Evolutionary conservation across 2,113 vertebrate species (phyloP).

Genomic region (Todiramphus saurophagus): DNA sequence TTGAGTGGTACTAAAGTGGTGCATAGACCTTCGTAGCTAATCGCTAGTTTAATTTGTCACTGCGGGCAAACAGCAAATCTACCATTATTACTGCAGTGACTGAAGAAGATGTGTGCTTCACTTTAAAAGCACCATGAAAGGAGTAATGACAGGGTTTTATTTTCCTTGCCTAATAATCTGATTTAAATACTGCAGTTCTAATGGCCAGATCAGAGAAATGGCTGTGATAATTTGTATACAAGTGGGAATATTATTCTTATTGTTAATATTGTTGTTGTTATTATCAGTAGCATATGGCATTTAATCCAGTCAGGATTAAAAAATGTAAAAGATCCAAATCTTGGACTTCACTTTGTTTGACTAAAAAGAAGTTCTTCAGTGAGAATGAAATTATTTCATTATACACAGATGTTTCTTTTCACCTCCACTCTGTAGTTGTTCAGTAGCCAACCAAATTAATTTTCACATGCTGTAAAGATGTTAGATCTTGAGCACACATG

Average conservation of each 20-base stretch:
- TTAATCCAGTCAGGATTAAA: neutral
- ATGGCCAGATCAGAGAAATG: neutral
- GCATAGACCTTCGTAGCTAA: neutral
- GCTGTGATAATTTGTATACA: neutral
- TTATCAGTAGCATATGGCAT: neutral
- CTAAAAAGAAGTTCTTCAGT: neutral
- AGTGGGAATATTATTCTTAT: neutral
- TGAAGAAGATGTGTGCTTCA: neutral
- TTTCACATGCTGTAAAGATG: neutral
- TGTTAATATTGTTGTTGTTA: neutral
- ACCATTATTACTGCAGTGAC: neutral
- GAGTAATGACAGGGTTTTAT: neutral
- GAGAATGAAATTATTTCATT: neutral
- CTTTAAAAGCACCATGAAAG: neutral
- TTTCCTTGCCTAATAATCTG: neutral
- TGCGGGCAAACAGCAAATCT: neutral
- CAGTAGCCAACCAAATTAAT: neutral
- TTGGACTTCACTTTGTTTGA: neutral
- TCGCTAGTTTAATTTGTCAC: neutral
- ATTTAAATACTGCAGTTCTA: neutral
- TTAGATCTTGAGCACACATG: neutral
- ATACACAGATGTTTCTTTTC: neutral
- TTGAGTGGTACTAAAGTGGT: neutral
- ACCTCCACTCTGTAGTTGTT: neutral
- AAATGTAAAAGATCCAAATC: neutral